Conservation (phyloP, 2,797 vertebrate species). For the Gymnoscopelus braueri region DNA sequence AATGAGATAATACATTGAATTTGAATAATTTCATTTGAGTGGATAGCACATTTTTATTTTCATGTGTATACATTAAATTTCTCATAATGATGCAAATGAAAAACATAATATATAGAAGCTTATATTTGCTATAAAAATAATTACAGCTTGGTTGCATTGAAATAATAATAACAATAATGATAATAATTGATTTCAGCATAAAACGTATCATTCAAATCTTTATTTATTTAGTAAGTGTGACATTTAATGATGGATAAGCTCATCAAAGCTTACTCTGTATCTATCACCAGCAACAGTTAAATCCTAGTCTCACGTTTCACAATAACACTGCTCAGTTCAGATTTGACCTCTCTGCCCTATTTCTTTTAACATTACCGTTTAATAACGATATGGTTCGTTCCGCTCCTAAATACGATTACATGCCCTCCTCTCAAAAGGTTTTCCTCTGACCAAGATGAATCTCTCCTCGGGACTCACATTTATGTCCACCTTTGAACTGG, state of each 20-base stretch:
- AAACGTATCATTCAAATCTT: background rate
- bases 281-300: conserved; percentile 60
- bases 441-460: conserved; percentile 79
- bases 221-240: conserved; percentile 13
- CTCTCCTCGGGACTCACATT: conserved; percentile 58
- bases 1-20: too few relatives aligned
- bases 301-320: conserved; percentile 62
- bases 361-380: conserved; percentile 74
- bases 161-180: background rate
- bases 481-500: conserved; percentile 79
- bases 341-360: conserved; percentile 69
- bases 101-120: too few relatives aligned
- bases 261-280: conserved; percentile 56
- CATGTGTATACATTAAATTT: too few relatives aligned
- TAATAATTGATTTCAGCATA: background rate
- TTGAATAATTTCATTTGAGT: too few relatives aligned
- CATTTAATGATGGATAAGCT: conserved; percentile 22
- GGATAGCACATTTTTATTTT: too few relatives aligned
- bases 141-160: too few relatives aligned
- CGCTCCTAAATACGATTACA: conserved; percentile 75
- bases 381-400: conserved; percentile 78
- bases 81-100: too few relatives aligned
- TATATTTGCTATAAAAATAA: too few relatives aligned
- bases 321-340: conserved; percentile 61
- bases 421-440: conserved; percentile 73